Conservation (phyloP, 1,140 invertebrate genomes). For the Nasonia vitripennis region DNA sequence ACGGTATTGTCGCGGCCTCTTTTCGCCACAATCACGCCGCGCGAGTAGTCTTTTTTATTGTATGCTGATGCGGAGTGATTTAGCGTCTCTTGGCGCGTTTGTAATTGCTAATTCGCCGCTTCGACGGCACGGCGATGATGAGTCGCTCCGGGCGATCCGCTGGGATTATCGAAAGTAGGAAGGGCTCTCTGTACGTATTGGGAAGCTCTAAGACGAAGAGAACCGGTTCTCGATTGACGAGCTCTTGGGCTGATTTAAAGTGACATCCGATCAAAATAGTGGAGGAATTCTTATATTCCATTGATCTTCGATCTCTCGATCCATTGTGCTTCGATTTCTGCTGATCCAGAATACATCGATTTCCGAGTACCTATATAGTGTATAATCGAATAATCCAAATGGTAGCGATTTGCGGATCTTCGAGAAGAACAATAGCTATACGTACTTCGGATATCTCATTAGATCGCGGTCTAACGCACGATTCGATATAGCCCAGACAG, state of each 20-base stretch:
- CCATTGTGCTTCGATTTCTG: not conserved
- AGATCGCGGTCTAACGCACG: not conserved
- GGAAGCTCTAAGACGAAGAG: not conserved
- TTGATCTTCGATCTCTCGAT: not conserved
- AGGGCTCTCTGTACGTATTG: not conserved
- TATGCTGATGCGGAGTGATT: not conserved
- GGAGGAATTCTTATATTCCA: not conserved
- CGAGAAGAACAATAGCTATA: not conserved
- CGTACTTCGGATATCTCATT: not conserved
- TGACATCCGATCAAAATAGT: not conserved
- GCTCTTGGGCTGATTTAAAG: no score
- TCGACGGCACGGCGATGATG: not conserved
- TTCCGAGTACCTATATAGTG: not conserved
- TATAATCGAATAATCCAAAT: slow-evolving; percentile 1
- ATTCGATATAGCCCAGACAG: not conserved
- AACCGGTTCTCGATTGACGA: not conserved
- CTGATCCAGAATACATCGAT: not conserved
- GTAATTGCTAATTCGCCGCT: slow-evolving; percentile 6
- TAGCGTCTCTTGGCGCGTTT: not conserved
- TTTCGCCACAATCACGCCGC: not conserved
- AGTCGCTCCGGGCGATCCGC: not conserved
- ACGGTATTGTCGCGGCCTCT: slow-evolving; percentile 6
- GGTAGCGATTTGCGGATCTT: not conserved
- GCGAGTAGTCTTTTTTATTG: not conserved
- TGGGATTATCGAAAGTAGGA: not conserved